Conservation (phyloP, 2,888 invertebrate species). For the Pristionchus maxplancki region DNA sequence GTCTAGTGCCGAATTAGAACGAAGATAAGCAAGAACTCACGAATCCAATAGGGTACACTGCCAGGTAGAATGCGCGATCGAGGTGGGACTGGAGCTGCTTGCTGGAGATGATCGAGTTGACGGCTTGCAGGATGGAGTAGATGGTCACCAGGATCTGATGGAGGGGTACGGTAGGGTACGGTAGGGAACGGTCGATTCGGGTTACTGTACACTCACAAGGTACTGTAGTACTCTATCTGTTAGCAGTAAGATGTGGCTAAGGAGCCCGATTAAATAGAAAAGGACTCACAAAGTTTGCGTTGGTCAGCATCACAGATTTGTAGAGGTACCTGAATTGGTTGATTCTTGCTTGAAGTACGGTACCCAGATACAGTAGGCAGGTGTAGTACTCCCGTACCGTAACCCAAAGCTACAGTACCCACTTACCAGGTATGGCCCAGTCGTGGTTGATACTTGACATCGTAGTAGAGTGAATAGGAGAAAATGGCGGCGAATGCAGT, state of each 20-base stretch:
- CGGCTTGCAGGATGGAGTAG: slow-evolving; percentile 64
- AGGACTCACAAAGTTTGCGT: slow-evolving; percentile 73
- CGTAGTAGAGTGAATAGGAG: slow-evolving; percentile 68
- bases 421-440: slow-evolving; percentile 66
- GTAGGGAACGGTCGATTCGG: not conserved
- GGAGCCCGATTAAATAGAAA: not conserved
- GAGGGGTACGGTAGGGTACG: not conserved
- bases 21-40: no score
- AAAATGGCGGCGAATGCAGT: slow-evolving; percentile 62
- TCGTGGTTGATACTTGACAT: slow-evolving; percentile 69
- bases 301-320: slow-evolving; percentile 77
- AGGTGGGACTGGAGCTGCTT: slow-evolving; percentile 51
- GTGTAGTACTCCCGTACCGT: no score
- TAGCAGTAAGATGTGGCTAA: no score
- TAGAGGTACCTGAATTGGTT: slow-evolving; percentile 56
- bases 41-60: slow-evolving; percentile 71
- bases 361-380: not conserved
- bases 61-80: slow-evolving; percentile 70
- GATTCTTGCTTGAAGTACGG: not conserved
- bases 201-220: no score
- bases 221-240: no score
- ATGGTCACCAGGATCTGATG: slow-evolving; percentile 62
- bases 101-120: slow-evolving; percentile 65
- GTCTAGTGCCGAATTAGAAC: no score
- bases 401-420: no score